Evolutionary conservation across 2,113 vertebrate species (phyloP).

Genomic region (Isurus oxyrinchus): DNA sequence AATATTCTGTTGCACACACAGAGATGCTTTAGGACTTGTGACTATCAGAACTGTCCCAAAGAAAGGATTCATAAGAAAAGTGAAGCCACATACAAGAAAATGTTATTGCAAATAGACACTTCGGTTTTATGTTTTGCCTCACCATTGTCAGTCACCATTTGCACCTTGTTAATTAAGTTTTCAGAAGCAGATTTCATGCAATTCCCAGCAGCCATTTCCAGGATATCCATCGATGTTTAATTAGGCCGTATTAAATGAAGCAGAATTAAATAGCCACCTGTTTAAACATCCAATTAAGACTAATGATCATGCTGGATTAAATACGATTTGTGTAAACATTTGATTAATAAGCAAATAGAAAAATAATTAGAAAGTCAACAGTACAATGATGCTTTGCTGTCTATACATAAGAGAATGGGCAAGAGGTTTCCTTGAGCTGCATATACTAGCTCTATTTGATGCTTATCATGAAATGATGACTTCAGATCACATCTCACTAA

Average conservation of each 20-base stretch:
- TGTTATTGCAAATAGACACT: background rate
- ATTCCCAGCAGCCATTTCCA: background rate
- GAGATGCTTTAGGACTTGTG: no score
- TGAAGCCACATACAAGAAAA: background rate
- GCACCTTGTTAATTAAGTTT: background rate
- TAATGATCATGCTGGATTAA: background rate
- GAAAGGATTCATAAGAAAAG: background rate
- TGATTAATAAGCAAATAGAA: constrained; percentile 10
- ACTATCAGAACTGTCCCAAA: background rate
- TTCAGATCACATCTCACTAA: background rate
- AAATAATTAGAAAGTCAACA: background rate
- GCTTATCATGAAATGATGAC: background rate
- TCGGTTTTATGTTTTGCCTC: background rate
- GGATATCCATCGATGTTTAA: background rate
- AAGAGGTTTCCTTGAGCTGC: background rate
- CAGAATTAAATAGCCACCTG: constrained; percentile 35
- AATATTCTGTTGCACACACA: no score
- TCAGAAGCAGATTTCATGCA: background rate
- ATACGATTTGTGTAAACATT: constrained; percentile 26
- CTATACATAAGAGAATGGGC: background rate
- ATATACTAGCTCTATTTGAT: background rate
- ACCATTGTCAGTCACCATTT: background rate
- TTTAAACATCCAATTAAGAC: background rate
- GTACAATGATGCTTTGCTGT: background rate
- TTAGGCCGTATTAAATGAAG: background rate